phyloP scores from a whole-genome alignment of 2,113 vertebrate genomes.

The Silurus glanis region DNA sequence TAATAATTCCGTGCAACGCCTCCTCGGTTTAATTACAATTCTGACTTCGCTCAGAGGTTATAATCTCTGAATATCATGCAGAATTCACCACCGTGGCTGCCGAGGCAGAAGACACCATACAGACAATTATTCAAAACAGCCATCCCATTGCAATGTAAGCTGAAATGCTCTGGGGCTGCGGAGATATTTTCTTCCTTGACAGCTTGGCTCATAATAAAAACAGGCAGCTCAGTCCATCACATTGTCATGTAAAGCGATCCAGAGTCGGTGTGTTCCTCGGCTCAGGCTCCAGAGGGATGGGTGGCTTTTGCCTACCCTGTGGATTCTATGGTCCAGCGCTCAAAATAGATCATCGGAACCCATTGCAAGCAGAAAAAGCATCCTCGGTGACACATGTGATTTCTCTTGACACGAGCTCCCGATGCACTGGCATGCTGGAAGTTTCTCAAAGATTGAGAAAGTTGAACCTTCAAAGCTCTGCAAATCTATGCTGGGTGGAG shows the following conservation, averaged over 20 bases:
- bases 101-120: conserved; percentile 27
- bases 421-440: conserved; percentile 54
- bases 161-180: conserved; percentile 36
- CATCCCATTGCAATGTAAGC: conserved; percentile 44
- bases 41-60: conserved; percentile 36
- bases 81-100: conserved; percentile 35
- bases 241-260: conserved; percentile 69
- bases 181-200: conserved; percentile 50
- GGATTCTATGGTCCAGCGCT: conserved; percentile 72
- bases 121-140: conserved; percentile 42
- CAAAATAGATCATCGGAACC: conserved; percentile 76
- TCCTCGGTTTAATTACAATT: conserved; percentile 50
- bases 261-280: conserved; percentile 58
- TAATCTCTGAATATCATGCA: conserved; percentile 39
- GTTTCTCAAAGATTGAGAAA: conserved; percentile 58
- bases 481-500: conserved; percentile 49
- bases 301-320: conserved; percentile 70
- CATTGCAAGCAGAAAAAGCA: conserved; percentile 73
- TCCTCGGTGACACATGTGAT: conserved; percentile 68
- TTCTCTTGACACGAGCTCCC: conserved; percentile 56
- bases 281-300: conserved; percentile 63
- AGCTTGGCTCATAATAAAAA: conserved; percentile 59
- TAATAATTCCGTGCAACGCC: conserved; percentile 49
- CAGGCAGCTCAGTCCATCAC: conserved; percentile 69
- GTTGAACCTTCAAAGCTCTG: conserved; percentile 58